Evolutionary conservation across 2,888 invertebrate species (phyloP).

Genomic region (Branchipolynoe longqiensis): DNA sequence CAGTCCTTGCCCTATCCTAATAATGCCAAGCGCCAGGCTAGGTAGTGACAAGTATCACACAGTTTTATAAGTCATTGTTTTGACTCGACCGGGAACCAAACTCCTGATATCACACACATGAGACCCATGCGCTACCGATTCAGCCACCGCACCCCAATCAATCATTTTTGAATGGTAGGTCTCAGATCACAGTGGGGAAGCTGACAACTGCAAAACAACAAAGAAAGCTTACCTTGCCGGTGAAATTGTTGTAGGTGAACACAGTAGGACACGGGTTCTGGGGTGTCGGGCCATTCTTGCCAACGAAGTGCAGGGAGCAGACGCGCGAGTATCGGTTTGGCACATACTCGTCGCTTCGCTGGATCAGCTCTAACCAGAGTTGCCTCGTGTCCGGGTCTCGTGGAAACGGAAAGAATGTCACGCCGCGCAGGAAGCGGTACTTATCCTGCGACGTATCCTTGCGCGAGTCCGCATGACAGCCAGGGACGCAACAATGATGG

Average conservation of each 20-base stretch:
- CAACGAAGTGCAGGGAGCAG: constrained; percentile 25
- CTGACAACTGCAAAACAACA: no score
- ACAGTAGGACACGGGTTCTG: constrained; percentile 31
- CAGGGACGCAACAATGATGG: constrained; percentile 44
- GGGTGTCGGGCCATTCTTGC: constrained; percentile 6
- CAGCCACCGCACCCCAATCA: no score
- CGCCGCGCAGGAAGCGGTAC: constrained; percentile 35
- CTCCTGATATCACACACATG: no score
- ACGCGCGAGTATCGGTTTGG: constrained; percentile 41
- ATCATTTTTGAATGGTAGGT: no score
- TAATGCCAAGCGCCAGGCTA: no score
- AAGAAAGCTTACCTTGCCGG: not conserved
- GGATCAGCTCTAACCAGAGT: constrained; percentile 11
- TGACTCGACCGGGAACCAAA: no score
- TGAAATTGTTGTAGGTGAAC: constrained; percentile 23
- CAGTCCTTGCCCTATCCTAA: no score
- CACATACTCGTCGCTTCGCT: constrained; percentile 7
- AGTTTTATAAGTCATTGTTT: no score
- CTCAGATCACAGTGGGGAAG: no score
- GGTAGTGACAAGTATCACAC: no score
- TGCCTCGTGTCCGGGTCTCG: not conserved
- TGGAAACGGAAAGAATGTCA: constrained; percentile 24
- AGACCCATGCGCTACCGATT: no score
- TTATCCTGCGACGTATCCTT: constrained; percentile 23
- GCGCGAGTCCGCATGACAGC: constrained; percentile 38